Percentiles rank a stretch among this genome's conserved stretches.
Evolutionary conservation across 1,140 invertebrate species (phyloP).

Genomic region (Tyrophagus putrescentiae): DNA sequence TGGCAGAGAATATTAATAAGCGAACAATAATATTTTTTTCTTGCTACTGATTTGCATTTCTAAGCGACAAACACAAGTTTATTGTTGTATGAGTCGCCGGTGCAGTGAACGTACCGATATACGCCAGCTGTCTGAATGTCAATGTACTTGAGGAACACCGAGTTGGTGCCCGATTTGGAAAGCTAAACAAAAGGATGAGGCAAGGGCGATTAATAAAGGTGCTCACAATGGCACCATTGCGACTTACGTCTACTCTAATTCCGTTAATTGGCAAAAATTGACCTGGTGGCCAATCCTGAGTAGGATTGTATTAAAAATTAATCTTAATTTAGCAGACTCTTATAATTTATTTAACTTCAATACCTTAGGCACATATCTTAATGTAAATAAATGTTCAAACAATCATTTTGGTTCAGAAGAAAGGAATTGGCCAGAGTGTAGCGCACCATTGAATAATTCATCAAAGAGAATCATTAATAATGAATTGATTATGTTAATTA

Average conservation of each 20-base stretch:
- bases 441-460: neutral
- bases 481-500: constrained; percentile 19
- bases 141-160: constrained; percentile 27
- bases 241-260: constrained; percentile 27
- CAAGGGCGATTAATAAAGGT: constrained; percentile 9
- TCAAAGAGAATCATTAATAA: constrained; percentile 14
- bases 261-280: constrained; percentile 27
- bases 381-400: neutral
- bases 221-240: constrained; percentile 1
- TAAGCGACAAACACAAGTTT: neutral
- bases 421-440: neutral
- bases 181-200: constrained; percentile 24
- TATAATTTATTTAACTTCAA: neutral
- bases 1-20: constrained; percentile 26
- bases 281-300: constrained; percentile 26
- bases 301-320: constrained; percentile 11
- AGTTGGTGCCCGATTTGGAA: constrained; percentile 28
- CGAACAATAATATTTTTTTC: neutral
- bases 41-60: neutral
- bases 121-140: constrained; percentile 28
- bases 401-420: neutral
- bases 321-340: constrained; percentile 9
- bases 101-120: constrained; percentile 8
- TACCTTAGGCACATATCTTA: constrained; percentile 22
- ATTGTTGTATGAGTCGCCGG: too few species aligned